Percentiles rank a stretch among this genome's conserved stretches.
phyloP scores from a whole-genome alignment of 2,113 vertebrate species.

The Emydura subglobosa region DNA sequence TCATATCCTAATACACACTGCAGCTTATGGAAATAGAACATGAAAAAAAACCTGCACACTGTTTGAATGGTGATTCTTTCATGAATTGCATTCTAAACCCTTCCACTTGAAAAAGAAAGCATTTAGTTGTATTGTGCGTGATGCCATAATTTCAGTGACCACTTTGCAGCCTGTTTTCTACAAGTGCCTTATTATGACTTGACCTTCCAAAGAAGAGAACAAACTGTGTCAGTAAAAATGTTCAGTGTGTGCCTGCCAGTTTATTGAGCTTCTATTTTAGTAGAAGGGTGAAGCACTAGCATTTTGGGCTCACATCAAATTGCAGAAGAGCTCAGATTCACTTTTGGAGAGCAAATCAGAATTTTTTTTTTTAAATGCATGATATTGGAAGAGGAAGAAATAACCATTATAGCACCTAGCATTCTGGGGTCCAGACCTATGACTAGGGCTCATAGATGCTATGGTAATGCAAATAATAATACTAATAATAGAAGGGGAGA shows the following conservation, averaged over 20 bases:
- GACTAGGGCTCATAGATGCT: not conserved
- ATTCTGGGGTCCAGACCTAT: not conserved
- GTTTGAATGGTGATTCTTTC: not conserved
- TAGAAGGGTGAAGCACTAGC: not conserved
- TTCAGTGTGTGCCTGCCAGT: not conserved
- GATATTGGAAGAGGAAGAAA: not conserved
- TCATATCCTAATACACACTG: not conserved
- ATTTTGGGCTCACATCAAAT: not conserved
- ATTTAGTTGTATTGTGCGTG: constrained; percentile 15
- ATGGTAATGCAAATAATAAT: not conserved
- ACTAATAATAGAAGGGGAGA: not conserved
- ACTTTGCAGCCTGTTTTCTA: not conserved
- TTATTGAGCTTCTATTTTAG: not conserved
- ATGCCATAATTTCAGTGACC: constrained; percentile 8
- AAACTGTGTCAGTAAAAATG: not conserved
- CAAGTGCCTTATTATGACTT: constrained; percentile 31
- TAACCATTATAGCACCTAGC: not conserved
- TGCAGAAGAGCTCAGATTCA: not conserved
- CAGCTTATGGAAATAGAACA: not conserved
- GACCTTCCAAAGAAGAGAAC: not conserved
- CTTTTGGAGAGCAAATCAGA: not conserved
- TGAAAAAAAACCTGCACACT: not conserved
- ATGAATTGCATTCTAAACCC: constrained; percentile 38
- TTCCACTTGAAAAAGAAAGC: constrained; percentile 33
- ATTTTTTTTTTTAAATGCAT: not conserved